Evolutionary conservation across 64 coral and sea anemone species (phyloP), one percentile per base, ranked within the genome.

Genomic region (Orbicella faveolata): DNA sequence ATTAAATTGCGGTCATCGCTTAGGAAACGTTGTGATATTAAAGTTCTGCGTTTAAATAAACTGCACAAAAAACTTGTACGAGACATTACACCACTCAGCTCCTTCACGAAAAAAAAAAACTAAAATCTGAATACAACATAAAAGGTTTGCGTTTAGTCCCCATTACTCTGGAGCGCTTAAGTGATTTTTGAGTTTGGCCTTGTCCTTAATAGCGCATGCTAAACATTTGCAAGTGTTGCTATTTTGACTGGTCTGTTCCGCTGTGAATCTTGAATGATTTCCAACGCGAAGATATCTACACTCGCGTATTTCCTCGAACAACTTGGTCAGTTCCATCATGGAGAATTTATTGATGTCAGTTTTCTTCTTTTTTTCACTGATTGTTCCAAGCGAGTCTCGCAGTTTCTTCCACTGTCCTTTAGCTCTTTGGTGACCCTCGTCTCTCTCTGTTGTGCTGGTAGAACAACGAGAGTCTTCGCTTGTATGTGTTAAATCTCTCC

Each of bases 281-380:
- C 95, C 95, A 36, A 90, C 88, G 30, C 95, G 88, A 21, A 96
- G 81, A 88, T 96, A 96, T 78, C 95, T 75, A 74, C 95, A 96
- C 73, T 96, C 91, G 17, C 89, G 78, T 41, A 96, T 96, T 23
- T 92, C 95, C 55, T 93, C 91, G 23, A 90, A 96, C 36, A 96
- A 73, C 11, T 79, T 89, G 18, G 95, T 93, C 17, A 96, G 74
- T 26, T 96, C 91, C 53, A 75, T 44, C 74, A 96, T 89, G 35
- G 95, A 93, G 76, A 96, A 87, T 86, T 93, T 93, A 14, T 34
- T 88, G 9, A 93, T 87, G 30, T 96, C 94, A 66, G 78, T 89
- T 86, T 90, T 92, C 70, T 93, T 90, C 33, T 88, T 75, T 23
- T 72, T 34, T 23, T 70, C 83, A 37, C 77, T 69, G 34, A 96